Conservation (phyloP, 2,113 vertebrate species). For the Corythoichthys intestinalis region DNA sequence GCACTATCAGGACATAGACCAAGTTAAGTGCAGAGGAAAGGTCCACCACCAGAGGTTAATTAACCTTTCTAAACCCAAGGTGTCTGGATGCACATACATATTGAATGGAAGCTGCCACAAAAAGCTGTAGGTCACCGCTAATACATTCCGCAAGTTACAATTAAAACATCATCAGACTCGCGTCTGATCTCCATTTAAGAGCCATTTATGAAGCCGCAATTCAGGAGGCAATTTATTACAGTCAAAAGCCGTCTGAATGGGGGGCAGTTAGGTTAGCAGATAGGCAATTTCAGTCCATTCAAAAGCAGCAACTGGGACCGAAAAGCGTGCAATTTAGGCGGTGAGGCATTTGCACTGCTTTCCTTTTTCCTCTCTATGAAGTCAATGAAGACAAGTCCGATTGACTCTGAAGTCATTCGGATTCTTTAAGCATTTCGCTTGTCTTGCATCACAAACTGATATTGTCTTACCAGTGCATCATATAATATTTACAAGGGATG, state of each 20-base stretch:
- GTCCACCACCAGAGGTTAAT: slow-evolving; percentile 91
- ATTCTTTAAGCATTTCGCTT: neutral
- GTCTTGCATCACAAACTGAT: neutral
- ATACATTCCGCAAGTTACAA: slow-evolving; percentile 72
- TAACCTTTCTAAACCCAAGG: slow-evolving; percentile 86
- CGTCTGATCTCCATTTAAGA: slow-evolving; percentile 68
- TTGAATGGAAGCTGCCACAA: slow-evolving; percentile 82
- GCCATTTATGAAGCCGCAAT: slow-evolving; percentile 64
- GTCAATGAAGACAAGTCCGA: slow-evolving; percentile 8
- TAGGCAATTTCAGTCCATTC: slow-evolving; percentile 68
- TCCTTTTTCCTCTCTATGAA: slow-evolving; percentile 11
- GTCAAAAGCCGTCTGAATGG: slow-evolving; percentile 63
- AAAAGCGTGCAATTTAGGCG: slow-evolving; percentile 46
- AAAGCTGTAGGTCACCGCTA: slow-evolving; percentile 72
- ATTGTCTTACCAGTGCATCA: too few species aligned
- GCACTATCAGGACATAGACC: slow-evolving; percentile 90
- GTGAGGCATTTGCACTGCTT: slow-evolving; percentile 17
- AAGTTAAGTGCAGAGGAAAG: slow-evolving; percentile 87
- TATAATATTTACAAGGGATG: too few species aligned
- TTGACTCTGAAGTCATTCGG: neutral
- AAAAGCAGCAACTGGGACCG: slow-evolving; percentile 49
- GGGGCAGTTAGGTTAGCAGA: slow-evolving; percentile 62
- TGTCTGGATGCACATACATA: slow-evolving; percentile 73
- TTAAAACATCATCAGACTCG: slow-evolving; percentile 75
- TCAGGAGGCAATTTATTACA: slow-evolving; percentile 72